phyloP scores from a whole-genome alignment of 1,140 invertebrate genomes.

The Trichogramma pretiosum region DNA sequence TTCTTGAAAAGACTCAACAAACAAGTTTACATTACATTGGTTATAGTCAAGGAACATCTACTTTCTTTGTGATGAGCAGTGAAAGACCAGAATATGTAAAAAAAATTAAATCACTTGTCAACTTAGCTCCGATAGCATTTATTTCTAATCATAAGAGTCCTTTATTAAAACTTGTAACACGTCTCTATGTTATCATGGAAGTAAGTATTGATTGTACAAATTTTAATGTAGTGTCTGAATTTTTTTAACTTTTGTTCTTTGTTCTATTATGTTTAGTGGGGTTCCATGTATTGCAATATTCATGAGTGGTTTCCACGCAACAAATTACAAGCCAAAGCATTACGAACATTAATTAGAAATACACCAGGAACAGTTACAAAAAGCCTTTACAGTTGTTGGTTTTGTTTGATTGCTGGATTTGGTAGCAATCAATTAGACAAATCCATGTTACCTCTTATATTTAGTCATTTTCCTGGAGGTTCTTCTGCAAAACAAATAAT shows the following conservation, averaged over 20 bases:
- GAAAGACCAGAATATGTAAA: constrained; percentile 60
- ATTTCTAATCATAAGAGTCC: constrained; percentile 39
- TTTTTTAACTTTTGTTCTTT: constrained; percentile 13
- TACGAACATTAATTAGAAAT: constrained; percentile 35
- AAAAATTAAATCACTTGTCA: constrained; percentile 51
- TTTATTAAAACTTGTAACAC: constrained; percentile 32
- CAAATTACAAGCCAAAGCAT: constrained; percentile 32
- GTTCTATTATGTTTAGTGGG: constrained; percentile 34
- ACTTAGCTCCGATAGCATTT: constrained; percentile 57
- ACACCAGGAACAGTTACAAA: constrained; percentile 34
- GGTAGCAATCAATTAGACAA: constrained; percentile 42
- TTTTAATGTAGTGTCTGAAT: background rate
- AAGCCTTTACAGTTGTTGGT: constrained; percentile 35
- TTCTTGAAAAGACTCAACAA: constrained; percentile 46
- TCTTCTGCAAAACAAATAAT: constrained; percentile 61
- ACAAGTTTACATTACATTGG: constrained; percentile 51
- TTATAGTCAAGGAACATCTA: constrained; percentile 45
- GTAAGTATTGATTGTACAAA: constrained; percentile 22
- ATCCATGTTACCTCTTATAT: constrained; percentile 49
- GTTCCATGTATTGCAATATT: constrained; percentile 38
- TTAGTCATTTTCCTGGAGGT: constrained; percentile 63
- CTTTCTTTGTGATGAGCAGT: constrained; percentile 53
- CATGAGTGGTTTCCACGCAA: constrained; percentile 38
- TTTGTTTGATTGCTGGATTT: constrained; percentile 38
- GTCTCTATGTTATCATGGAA: constrained; percentile 34